Percentiles rank a stretch among this genome's conserved stretches.
Conservation (phyloP, 2,113 vertebrate genomes). For the Nipponia nippon region DNA sequence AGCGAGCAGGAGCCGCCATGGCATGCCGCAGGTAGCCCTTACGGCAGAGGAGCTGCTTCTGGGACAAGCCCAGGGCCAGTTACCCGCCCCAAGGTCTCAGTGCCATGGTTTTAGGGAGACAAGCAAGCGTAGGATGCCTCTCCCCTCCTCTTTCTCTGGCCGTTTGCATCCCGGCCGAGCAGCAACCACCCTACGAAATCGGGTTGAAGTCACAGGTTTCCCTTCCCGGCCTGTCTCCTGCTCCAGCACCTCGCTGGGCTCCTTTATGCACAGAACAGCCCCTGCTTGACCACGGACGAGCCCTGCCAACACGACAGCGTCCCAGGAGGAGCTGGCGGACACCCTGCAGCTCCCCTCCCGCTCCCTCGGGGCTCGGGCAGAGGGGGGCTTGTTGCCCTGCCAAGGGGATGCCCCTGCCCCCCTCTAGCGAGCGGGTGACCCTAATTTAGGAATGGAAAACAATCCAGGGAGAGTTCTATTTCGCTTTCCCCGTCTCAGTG, state of each 20-base stretch:
- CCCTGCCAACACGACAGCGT: background rate
- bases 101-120: background rate
- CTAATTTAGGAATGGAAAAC: background rate
- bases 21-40: background rate
- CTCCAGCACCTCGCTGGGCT: background rate
- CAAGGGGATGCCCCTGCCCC: background rate
- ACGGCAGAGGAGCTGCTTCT: background rate
- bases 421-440: background rate
- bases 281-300: too few relatives aligned
- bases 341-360: background rate
- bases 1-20: background rate
- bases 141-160: background rate
- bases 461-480: background rate
- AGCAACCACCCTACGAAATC: background rate
- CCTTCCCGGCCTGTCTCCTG: background rate
- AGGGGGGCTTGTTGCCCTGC: background rate
- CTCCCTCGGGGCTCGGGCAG: background rate
- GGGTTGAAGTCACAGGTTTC: background rate
- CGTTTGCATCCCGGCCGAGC: background rate
- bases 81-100: background rate
- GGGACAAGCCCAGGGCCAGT: background rate
- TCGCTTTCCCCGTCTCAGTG: background rate
- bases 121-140: accelerated
- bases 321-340: background rate
- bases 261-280: background rate